phyloP scores from a whole-genome alignment of 2,888 invertebrate species.

The Drosophila mercatorum region DNA sequence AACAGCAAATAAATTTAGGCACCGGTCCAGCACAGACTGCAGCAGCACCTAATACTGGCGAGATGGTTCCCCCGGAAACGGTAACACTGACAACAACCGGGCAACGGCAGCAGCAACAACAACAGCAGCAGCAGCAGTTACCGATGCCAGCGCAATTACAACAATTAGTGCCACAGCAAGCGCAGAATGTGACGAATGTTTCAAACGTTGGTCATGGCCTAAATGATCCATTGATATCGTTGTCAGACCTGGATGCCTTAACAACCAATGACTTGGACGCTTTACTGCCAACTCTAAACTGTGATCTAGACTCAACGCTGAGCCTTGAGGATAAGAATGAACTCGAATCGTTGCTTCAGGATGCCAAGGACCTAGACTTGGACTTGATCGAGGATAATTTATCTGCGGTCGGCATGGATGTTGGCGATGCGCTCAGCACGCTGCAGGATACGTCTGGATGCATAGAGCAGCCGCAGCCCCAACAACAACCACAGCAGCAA shows the following conservation, averaged over 20 bases:
- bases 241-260: constrained; percentile 83
- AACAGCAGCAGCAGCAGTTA: constrained; percentile 9
- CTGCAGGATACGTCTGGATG: constrained; percentile 57
- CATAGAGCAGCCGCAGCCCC: constrained; percentile 47
- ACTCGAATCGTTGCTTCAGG: constrained; percentile 83
- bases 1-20: constrained; percentile 81
- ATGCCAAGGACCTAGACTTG: constrained; percentile 84
- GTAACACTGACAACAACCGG: constrained; percentile 50
- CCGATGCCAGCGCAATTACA: constrained; percentile 24
- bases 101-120: constrained; percentile 26
- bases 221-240: constrained; percentile 76
- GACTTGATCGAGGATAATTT: constrained; percentile 85
- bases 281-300: constrained; percentile 86
- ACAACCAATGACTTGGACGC: constrained; percentile 87
- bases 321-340: constrained; percentile 84
- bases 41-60: constrained; percentile 31
- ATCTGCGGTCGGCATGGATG: constrained; percentile 83
- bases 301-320: constrained; percentile 85
- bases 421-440: constrained; percentile 71
- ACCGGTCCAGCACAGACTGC: constrained; percentile 82
- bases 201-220: constrained; percentile 47
- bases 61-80: constrained; percentile 26
- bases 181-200: constrained; percentile 31
- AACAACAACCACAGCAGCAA: constrained; percentile 42
- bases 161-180: constrained; percentile 28